Evolutionary conservation across 1,140 invertebrate species (phyloP), one percentile per base, ranked within the genome.

Genomic region (Gonioctena quinquepunctata): DNA sequence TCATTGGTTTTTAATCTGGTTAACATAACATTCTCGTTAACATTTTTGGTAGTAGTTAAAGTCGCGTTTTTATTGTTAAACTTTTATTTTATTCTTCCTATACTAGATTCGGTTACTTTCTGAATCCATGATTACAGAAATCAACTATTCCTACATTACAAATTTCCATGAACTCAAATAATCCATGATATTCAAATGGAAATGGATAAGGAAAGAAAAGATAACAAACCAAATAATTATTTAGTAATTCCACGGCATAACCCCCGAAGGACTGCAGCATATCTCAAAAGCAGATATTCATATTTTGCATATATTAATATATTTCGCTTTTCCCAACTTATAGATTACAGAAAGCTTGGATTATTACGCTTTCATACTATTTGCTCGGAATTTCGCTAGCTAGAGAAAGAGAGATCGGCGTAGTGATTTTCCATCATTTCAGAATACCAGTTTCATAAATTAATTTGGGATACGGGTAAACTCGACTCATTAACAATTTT

Each of bases 221-320:
- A 63, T 63, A 63, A 63, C 61, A 63, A 63, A 63, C 60, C 60
- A 62, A 48, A 63, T 16, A 63, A 48, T 49, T 49, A 59, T 59
- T 59, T 59, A 42, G 21, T 19, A 63, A 48, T 63, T 63, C 42
- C 42, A 23, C 61, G 11, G 25, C 61, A 63, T 63, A 49, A 61
- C 28, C 61, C 61, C 27, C 42, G 13, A n/a, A 63, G 61, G n/a
- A 22, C 21, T 63, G 61, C 28, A 63, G 61, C 22, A 13, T 19
- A 48, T 63, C 61, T 63, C 28, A 63, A 63, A 48, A 63, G 61
- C 61, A 63, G 61, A 63, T 42, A 49, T 23, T 63, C 61, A 63
- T 48, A 63, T 48, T 63, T 63, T 48, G 61, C 61, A 63, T 63
- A 63, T 63, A 63, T 63, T 63, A 63, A 63, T 63, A 63, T 63